Conservation (phyloP, 2,888 invertebrate genomes). For the Aspidiotus destructor region DNA sequence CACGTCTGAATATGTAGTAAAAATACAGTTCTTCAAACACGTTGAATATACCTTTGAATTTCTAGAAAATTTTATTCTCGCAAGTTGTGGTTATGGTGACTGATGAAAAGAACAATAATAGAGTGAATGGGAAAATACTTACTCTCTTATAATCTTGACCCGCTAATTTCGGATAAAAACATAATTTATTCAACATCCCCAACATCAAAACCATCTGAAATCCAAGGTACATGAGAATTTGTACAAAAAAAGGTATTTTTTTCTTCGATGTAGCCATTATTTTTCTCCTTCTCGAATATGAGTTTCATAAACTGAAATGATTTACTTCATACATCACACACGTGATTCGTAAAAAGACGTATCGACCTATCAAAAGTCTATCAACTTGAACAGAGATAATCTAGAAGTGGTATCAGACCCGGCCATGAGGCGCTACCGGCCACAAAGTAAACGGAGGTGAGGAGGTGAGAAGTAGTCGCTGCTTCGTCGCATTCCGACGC, state of each 20-base stretch:
- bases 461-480: no score
- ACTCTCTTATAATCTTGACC: constrained; percentile 15
- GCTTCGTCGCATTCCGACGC: no score
- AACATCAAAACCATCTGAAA: constrained; percentile 25
- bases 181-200: constrained; percentile 17
- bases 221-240: constrained; percentile 16
- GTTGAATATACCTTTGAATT: constrained; percentile 72
- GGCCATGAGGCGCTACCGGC: no score
- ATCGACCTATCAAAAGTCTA: no score
- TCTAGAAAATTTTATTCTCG: constrained; percentile 46
- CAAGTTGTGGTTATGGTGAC: neutral
- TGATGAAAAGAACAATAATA: neutral
- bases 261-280: neutral
- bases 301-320: no score
- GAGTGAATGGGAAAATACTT: neutral
- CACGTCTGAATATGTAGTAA: constrained; percentile 80
- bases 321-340: no score
- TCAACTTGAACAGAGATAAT: no score
- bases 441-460: no score
- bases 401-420: no score
- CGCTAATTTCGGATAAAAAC: constrained; percentile 21
- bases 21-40: constrained; percentile 83
- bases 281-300: no score
- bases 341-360: no score
- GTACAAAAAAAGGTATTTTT: constrained; percentile 20